phyloP scores from a whole-genome alignment of 1,140 invertebrate genomes.

The Mesaphorura yosii region DNA sequence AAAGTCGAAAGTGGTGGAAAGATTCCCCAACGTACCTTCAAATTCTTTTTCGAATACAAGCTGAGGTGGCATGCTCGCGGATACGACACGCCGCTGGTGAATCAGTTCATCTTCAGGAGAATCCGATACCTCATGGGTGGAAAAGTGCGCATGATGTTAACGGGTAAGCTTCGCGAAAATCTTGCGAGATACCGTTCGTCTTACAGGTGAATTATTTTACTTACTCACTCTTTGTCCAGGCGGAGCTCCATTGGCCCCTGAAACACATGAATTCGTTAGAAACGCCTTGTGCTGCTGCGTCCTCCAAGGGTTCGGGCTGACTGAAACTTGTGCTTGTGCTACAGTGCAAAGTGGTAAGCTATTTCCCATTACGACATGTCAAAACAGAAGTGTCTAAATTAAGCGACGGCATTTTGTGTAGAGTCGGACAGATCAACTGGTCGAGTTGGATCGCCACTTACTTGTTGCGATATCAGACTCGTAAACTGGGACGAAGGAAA shows the following conservation, averaged over 20 bases:
- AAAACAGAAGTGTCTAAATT: too few species aligned
- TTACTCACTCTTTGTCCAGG: too few species aligned
- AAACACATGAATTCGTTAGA: constrained; percentile 90
- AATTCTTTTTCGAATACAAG: constrained; percentile 86
- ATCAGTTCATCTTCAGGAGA: constrained; percentile 65
- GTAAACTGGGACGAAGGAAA: constrained; percentile 92
- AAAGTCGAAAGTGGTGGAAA: constrained; percentile 67
- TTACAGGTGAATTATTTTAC: too few species aligned
- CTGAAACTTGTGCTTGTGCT: constrained; percentile 87
- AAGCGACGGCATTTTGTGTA: constrained; percentile 34
- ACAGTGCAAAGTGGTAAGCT: constrained; percentile 70
- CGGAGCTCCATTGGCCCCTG: constrained; percentile 86
- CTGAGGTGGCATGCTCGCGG: constrained; percentile 66
- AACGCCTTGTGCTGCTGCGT: constrained; percentile 82
- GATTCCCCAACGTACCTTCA: constrained; percentile 66
- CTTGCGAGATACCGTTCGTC: too few species aligned
- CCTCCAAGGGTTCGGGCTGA: constrained; percentile 90
- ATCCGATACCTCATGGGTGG: constrained; percentile 76
- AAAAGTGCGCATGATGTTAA: constrained; percentile 67
- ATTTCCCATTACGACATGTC: neutral
- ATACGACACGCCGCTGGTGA: constrained; percentile 67
- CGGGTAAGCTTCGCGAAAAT: too few species aligned
- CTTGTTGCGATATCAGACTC: constrained; percentile 71
- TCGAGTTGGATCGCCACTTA: constrained; percentile 77
- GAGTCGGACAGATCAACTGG: constrained; percentile 59